Evolutionary conservation across 2,797 vertebrate species (phyloP).

Genomic region (Nyctalus aviator): DNA sequence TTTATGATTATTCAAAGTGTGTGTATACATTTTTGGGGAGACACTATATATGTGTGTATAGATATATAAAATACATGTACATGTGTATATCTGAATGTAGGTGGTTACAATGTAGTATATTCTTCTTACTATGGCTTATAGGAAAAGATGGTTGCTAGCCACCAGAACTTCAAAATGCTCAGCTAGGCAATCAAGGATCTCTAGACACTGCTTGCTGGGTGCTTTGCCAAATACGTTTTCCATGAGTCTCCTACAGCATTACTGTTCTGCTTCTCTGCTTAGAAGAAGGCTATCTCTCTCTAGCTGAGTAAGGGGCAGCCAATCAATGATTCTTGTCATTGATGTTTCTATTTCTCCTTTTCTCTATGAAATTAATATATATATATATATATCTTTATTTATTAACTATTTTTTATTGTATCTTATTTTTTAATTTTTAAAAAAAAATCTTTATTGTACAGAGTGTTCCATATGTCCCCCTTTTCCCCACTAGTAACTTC

Average conservation of each 20-base stretch:
- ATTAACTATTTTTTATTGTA: no score
- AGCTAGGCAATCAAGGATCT: not conserved
- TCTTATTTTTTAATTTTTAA: no score
- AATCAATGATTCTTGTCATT: no score
- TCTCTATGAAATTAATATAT: no score
- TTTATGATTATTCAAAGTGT: not conserved
- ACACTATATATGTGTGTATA: not conserved
- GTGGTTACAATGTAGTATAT: not conserved
- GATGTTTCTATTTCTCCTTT: no score
- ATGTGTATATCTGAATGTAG: not conserved
- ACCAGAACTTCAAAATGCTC: not conserved
- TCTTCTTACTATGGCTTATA: constrained; percentile 29
- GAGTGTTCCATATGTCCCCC: no score
- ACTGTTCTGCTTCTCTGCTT: not conserved
- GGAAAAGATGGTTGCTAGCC: not conserved
- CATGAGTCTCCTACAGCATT: not conserved
- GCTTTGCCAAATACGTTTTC: constrained; percentile 36
- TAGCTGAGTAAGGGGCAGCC: no score
- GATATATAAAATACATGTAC: not conserved
- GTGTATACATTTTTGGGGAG: not conserved
- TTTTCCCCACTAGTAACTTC: no score
- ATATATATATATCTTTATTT: no score
- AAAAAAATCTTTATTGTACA: no score
- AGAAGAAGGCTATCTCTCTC: not conserved
- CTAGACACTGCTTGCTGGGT: not conserved